A percentile compares a stretch with the other conserved stretches of the same genome.
Conservation (phyloP, 2,888 invertebrate species). For the Hybos culiciformis region DNA sequence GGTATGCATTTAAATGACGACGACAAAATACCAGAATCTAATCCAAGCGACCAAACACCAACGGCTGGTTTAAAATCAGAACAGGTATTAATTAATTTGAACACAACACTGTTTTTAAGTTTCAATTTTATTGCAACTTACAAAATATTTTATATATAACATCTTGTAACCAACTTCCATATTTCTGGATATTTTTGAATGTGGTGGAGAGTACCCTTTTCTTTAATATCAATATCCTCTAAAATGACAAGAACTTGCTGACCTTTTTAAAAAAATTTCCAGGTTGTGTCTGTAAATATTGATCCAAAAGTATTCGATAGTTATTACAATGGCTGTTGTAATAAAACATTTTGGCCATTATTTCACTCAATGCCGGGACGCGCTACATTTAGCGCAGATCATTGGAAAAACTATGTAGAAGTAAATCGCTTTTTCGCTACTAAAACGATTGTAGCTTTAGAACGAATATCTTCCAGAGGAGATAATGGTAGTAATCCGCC, state of each 20-base stretch:
- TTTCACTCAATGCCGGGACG: slow-evolving; percentile 88
- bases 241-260: too few relatives aligned
- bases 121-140: slow-evolving; percentile 1
- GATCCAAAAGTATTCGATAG: slow-evolving; percentile 65
- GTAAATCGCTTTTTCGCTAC: slow-evolving; percentile 74
- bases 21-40: slow-evolving; percentile 73
- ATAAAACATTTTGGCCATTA: slow-evolving; percentile 83
- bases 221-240: too few relatives aligned
- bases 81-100: slow-evolving; percentile 44
- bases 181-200: background rate
- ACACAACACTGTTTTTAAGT: background rate
- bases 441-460: slow-evolving; percentile 57
- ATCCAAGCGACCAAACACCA: slow-evolving; percentile 72
- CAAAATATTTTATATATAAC: background rate
- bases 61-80: slow-evolving; percentile 73
- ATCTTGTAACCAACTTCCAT: background rate
- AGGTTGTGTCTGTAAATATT: slow-evolving; percentile 71
- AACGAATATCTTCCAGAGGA: slow-evolving; percentile 37
- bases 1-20: slow-evolving; percentile 68
- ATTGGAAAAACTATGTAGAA: slow-evolving; percentile 69
- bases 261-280: background rate
- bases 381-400: slow-evolving; percentile 66
- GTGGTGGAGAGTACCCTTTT: too few relatives aligned
- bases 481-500: slow-evolving; percentile 43
- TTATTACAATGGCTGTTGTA: slow-evolving; percentile 87